Base-by-base conservation (phyloP, 2,797 vertebrate genomes). In the Rhinogobio ventralis region DNA sequence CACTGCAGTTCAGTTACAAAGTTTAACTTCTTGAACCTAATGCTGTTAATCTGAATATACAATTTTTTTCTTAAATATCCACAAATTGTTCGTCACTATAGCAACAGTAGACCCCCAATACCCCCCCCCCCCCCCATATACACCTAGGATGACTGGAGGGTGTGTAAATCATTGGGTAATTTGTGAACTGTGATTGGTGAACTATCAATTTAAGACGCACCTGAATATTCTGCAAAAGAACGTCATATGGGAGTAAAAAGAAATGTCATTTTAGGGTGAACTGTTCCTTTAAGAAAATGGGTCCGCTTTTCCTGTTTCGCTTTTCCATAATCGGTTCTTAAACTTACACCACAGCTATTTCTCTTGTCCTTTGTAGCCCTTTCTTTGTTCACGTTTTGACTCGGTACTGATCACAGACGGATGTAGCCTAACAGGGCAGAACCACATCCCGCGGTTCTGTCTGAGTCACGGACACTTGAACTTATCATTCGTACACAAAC, bases 371-470 rank as follows among this genome's bases (percentile, higher is more conserved):
- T 74, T 89, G 90, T 19, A 19, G 28, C 20, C 1, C 20, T 30
- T 33, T 77, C 84, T 88, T 90, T 72, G 88, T 30, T 93, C 92
- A 90, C 91, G 90, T 69, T 64, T 13, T 36, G 36, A 69, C 46
- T 76, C 88, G 81, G 85, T 79, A 85, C 89, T 92, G 93, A 92
- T 91, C 66, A 90, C 90, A 85, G 83, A 90, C 93, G 94, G 91
- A 92, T 94, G 92, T 46, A 92, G 91, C 90, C 15, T 51, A 51
- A 93, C 92, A 91, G 92, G 92, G 91, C 92, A 93, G 90, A 91
- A 91, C 91, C 25, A 46, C 91, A 57, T 87, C 1, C 89, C 68
- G 64, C 88, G 92, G 93, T 90, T 91, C 94, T 93, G 49, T 2
- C 23, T 91, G 94, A 92, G 93, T 95, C 94, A 95, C 92, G 93